Base-by-base conservation (phyloP, 2,888 invertebrate genomes). In the Microplitis deprimator region DNA sequence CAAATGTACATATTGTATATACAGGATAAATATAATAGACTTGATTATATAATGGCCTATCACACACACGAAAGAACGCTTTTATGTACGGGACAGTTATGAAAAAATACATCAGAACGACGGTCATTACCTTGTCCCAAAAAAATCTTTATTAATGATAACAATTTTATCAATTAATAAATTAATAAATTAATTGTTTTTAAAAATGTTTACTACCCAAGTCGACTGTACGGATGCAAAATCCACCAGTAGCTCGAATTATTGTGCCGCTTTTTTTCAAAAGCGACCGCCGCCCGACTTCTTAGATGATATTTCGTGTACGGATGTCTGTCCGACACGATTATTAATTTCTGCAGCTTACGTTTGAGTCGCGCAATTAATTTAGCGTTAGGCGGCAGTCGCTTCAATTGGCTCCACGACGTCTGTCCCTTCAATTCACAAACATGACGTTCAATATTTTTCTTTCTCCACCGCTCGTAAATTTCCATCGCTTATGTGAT, bases 141-240 rank as follows among this genome's bases (percentile, higher is more conserved):
- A 68, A 65, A 40, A 86, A 85, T 79, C 88, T 88, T 78, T 29
- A 59, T 17, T 17, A 20, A 50, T 10, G 13, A 50, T 5, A 69
- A 6, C 7, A 29, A 13, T 60, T 17, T 20, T 69, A 16, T 40
- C 8, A 40, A 4, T 29, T 4, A 29, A 29, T 29, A 2, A 29
- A 29, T 29, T 29, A 29, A 29, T 29, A 29, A 29, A 29, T 62
- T 62, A 17, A 70, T 65, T 3, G 41, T 5, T 29, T 71, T 20
- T 1, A 41, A 10, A 50, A 79, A 69, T 4, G 8, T 8, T 68
- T n/a, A n/a, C 64, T 39, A 87, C 88, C 88, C 83, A 6, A 87
- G 83, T 17, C 68, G 75, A 76, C 90, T 90, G 79, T 84, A 89
- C 0, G 90, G 90, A 79, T 90, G 90, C 78, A 90, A 86, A 16